phyloP scores from a whole-genome alignment of 1,140 invertebrate species.

The Solenopsis fugax region DNA sequence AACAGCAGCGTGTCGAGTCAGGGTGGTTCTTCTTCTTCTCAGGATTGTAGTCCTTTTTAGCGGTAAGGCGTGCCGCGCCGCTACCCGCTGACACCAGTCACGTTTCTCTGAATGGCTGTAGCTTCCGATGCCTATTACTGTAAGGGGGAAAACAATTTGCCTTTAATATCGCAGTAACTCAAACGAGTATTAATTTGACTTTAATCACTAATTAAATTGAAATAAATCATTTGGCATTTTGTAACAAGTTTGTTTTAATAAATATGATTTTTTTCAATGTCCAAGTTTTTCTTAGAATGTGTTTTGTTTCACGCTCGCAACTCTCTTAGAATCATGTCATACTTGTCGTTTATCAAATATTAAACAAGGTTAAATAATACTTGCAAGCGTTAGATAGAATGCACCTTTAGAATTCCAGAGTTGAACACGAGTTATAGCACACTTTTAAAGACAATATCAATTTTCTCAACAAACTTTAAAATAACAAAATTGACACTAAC shows the following conservation, averaged over 20 bases:
- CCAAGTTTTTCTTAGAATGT: neutral
- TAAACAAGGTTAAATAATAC: too few species aligned
- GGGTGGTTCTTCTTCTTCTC: conserved; percentile 77
- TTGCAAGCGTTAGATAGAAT: too few species aligned
- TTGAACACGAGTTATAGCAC: neutral
- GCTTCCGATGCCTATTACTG: conserved; percentile 97
- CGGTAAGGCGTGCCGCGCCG: conserved; percentile 86
- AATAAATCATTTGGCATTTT: neutral
- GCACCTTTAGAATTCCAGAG: neutral
- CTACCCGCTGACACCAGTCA: conserved; percentile 89
- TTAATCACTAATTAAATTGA: neutral
- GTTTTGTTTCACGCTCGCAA: too few species aligned
- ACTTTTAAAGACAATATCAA: neutral
- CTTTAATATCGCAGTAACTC: neutral
- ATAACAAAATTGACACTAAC: conserved; percentile 10
- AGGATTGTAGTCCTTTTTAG: conserved; percentile 78
- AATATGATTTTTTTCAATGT: neutral
- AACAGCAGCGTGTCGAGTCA: conserved; percentile 82
- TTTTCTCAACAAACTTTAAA: neutral
- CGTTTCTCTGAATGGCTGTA: conserved; percentile 97
- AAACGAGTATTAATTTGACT: neutral
- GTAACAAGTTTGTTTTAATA: conserved; percentile 2
- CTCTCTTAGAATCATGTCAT: too few species aligned
- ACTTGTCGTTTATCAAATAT: too few species aligned
- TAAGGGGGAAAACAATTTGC: conserved; percentile 34